Evolutionary conservation across 2,113 vertebrate genomes (phyloP).

Genomic region (Trogon melanurus): DNA sequence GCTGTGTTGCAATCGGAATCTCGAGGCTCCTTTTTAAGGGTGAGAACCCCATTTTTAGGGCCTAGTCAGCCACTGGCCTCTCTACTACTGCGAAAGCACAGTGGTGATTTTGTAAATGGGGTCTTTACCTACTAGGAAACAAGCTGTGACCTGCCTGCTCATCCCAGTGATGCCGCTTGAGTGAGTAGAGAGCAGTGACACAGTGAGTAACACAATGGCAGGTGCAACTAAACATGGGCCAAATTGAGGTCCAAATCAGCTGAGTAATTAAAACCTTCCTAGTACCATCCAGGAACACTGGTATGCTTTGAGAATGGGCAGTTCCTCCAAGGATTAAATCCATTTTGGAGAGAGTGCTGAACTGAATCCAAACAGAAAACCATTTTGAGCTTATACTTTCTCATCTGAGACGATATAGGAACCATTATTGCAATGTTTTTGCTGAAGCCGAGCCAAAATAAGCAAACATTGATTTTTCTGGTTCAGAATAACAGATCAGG

Average conservation of each 20-base stretch:
- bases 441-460: slow-evolving; percentile 21
- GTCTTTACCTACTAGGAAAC: background rate
- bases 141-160: background rate
- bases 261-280: background rate
- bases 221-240: background rate
- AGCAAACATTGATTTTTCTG: slow-evolving; percentile 7
- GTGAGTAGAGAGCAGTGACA: background rate
- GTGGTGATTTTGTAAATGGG: background rate
- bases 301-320: background rate
- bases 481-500: background rate
- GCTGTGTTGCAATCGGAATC: background rate
- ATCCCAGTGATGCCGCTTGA: background rate
- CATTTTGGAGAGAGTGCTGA: background rate
- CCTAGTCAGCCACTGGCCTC: background rate
- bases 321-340: background rate
- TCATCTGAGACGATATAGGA: slow-evolving; percentile 17
- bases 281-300: background rate
- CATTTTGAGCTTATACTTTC: background rate
- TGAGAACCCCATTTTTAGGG: background rate
- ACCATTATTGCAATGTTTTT: background rate
- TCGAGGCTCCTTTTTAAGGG: background rate
- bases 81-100: background rate
- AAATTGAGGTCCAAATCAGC: background rate
- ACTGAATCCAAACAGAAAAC: background rate
- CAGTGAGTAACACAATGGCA: background rate